Evolutionary conservation across 2,888 invertebrate species (phyloP).

Genomic region (Gnatocerus cornutus): DNA sequence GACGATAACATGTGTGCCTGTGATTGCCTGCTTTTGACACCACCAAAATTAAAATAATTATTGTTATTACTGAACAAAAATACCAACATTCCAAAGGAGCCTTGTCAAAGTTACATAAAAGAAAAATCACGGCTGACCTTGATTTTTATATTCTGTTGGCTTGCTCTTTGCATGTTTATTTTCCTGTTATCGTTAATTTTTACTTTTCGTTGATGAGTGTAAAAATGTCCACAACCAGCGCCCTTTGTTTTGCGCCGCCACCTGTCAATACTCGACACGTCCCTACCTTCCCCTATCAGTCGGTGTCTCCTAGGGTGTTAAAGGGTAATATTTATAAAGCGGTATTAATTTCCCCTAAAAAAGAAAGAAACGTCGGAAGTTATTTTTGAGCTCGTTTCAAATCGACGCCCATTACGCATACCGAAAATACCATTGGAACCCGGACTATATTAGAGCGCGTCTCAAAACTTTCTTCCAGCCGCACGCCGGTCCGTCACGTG

Average conservation of each 20-base stretch:
- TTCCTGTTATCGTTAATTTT: background rate
- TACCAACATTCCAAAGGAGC: too few relatives aligned
- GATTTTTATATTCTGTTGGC: too few relatives aligned
- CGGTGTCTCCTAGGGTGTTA: conserved; percentile 14
- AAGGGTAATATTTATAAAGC: conserved; percentile 24
- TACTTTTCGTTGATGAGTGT: background rate
- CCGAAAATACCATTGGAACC: background rate
- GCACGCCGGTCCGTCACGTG: conserved; percentile 44
- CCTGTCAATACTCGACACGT: background rate
- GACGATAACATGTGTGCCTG: too few relatives aligned
- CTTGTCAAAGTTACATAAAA: too few relatives aligned
- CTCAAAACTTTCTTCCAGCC: conserved; percentile 42
- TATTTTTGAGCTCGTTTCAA: background rate
- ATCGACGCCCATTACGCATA: conserved; percentile 1
- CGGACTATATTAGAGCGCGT: background rate
- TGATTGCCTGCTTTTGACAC: too few relatives aligned
- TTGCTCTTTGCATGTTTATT: too few relatives aligned
- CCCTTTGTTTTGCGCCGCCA: background rate
- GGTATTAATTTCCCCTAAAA: conserved; percentile 22
- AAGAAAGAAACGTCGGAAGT: conserved; percentile 18
- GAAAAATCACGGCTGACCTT: too few relatives aligned
- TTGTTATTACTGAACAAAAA: too few relatives aligned
- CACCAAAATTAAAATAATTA: too few relatives aligned
- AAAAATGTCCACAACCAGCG: background rate
- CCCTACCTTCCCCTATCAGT: background rate